Conservation (phyloP, 2,888 invertebrate genomes). For the Idaea straminata region DNA sequence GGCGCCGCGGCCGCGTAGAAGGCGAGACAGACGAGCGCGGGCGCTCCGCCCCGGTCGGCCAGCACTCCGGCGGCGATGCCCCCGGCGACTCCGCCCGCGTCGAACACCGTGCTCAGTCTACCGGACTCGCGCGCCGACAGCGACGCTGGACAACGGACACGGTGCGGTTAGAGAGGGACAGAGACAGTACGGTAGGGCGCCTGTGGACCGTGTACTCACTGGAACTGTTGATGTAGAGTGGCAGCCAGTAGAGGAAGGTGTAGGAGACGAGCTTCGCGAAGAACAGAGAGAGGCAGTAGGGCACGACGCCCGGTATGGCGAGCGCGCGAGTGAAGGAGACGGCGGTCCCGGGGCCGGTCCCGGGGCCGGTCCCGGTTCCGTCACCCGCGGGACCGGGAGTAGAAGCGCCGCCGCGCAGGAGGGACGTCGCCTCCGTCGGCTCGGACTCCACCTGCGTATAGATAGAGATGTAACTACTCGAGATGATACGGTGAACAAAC, state of each 20-base stretch:
- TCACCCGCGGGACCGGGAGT: slow-evolving; percentile 44
- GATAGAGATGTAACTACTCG: too few relatives aligned
- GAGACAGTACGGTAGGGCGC: too few relatives aligned
- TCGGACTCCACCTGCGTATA: slow-evolving; percentile 37
- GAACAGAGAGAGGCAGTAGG: slow-evolving; percentile 95
- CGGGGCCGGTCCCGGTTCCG: slow-evolving; percentile 36
- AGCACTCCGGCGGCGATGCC: slow-evolving; percentile 93
- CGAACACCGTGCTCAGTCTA: slow-evolving; percentile 89
- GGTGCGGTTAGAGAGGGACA: neutral
- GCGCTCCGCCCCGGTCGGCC: slow-evolving; percentile 90
- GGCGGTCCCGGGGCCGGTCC: slow-evolving; percentile 71
- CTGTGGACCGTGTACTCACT: slow-evolving; percentile 84
- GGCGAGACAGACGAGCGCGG: slow-evolving; percentile 91
- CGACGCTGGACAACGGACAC: slow-evolving; percentile 69
- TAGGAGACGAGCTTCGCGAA: slow-evolving; percentile 98
- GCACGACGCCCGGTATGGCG: slow-evolving; percentile 94
- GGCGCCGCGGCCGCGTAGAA: slow-evolving; percentile 92
- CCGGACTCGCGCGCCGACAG: slow-evolving; percentile 86
- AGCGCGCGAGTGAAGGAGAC: slow-evolving; percentile 89
- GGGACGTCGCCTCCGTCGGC: slow-evolving; percentile 52
- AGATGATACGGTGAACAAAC: too few relatives aligned
- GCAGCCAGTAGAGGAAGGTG: slow-evolving; percentile 98
- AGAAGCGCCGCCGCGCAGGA: slow-evolving; percentile 73
- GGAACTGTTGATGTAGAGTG: slow-evolving; percentile 90
- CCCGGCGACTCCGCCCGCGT: slow-evolving; percentile 94